Evolutionary conservation across 2,888 invertebrate genomes (phyloP).

Genomic region (Lysandra bellargus): DNA sequence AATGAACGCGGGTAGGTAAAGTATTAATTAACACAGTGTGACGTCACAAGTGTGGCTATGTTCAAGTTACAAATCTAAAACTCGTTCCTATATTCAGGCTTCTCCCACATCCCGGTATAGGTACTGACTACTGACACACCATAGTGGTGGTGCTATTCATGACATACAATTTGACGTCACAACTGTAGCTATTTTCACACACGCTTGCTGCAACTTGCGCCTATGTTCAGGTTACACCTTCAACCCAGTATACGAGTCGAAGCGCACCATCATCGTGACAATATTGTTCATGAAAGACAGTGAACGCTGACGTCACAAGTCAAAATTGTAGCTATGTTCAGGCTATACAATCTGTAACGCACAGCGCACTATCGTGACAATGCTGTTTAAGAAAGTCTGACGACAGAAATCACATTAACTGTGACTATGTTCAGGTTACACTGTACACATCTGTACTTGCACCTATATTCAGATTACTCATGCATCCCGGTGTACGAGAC

Average conservation of each 20-base stretch:
- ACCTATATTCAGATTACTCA: conserved; percentile 69
- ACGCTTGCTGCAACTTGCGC: too few species aligned
- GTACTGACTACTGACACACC: too few species aligned
- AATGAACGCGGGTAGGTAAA: neutral
- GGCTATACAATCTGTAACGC: neutral
- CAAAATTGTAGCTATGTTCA: neutral
- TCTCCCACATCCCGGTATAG: too few species aligned
- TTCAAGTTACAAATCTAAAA: neutral
- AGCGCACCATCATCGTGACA: conserved; percentile 93
- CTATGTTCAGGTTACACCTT: conserved; percentile 78
- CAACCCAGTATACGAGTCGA: conserved; percentile 87
- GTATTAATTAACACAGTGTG: conserved; percentile 78
- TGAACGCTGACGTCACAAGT: neutral
- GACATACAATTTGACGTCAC: neutral
- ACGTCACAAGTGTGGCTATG: neutral
- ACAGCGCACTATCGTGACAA: too few species aligned
- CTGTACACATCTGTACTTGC: too few species aligned
- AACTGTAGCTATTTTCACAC: neutral
- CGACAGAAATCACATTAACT: neutral
- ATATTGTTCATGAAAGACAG: too few species aligned
- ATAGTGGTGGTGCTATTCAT: too few species aligned
- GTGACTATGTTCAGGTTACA: neutral
- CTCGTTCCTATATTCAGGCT: neutral
- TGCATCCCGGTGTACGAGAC: conserved; percentile 88
- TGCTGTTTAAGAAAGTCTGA: too few species aligned